These are phyloP conservation scores for Macrocentrus cingulum DNA, from an alignment of 1,140 invertebrate species.

Conservation along the genomic window DNA sequence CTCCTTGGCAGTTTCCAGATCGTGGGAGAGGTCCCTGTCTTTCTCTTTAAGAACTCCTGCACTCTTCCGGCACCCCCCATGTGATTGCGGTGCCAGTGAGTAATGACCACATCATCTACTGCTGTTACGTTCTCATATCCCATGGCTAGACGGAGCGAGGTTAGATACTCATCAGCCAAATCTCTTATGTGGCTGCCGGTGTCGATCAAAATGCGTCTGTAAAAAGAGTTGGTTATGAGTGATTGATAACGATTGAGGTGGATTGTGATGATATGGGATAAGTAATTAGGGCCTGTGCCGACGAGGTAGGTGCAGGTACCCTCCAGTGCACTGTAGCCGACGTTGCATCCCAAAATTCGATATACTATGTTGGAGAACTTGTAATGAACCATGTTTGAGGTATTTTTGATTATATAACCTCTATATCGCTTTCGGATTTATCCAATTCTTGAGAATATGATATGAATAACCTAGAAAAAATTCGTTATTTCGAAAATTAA, in stretches of 20 bases:
- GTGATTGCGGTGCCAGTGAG: slow-evolving; percentile 97
- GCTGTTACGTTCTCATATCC: slow-evolving; percentile 70
- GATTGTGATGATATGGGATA: background rate
- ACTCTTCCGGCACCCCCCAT: slow-evolving; percentile 85
- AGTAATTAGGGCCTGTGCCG: slow-evolving; percentile 81
- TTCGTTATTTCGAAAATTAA: too few relatives aligned
- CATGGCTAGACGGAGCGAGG: slow-evolving; percentile 70
- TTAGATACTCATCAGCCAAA: slow-evolving; percentile 77
- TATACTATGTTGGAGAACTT: slow-evolving; percentile 78
- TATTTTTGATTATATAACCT: too few relatives aligned
- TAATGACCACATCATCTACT: slow-evolving; percentile 85
- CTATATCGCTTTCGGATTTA: too few relatives aligned
- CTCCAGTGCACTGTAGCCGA: slow-evolving; percentile 90
- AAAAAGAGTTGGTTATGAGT: slow-evolving; percentile 39
- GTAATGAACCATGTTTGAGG: too few relatives aligned
- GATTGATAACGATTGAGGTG: background rate
- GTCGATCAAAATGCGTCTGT: slow-evolving; percentile 88
- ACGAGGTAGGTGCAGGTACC: slow-evolving; percentile 96
- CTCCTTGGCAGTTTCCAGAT: slow-evolving; percentile 76
- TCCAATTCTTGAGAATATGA: too few relatives aligned
- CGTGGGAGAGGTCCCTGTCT: slow-evolving; percentile 39
- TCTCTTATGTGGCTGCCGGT: slow-evolving; percentile 80
- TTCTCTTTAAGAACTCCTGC: slow-evolving; percentile 49
- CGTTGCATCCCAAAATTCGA: slow-evolving; percentile 92
- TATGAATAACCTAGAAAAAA: too few relatives aligned